These are phyloP conservation scores for Seira ritae DNA, from an alignment of 2,888 invertebrate species.

Conservation along the genomic window DNA sequence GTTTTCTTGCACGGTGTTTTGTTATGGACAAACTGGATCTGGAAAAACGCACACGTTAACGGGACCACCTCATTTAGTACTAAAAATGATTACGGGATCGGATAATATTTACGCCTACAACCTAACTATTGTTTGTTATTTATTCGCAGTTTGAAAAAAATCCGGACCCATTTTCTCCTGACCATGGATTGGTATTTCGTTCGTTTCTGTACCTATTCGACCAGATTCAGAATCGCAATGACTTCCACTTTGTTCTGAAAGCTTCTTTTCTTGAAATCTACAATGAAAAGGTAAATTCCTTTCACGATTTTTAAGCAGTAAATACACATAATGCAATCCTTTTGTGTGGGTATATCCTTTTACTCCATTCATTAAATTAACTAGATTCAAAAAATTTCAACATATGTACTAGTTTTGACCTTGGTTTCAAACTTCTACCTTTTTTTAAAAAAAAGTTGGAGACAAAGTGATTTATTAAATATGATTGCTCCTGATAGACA, in stretches of 20 bases:
- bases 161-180: constrained; percentile 82
- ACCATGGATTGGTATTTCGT: constrained; percentile 92
- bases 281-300: constrained; percentile 87
- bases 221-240: constrained; percentile 85
- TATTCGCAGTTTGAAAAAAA: constrained; percentile 80
- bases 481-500: too few relatives aligned
- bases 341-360: too few relatives aligned
- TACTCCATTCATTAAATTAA: too few relatives aligned
- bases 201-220: constrained; percentile 93
- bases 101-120: too few relatives aligned
- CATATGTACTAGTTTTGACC: too few relatives aligned
- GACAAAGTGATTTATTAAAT: too few relatives aligned
- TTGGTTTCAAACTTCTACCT: too few relatives aligned
- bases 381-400: too few relatives aligned
- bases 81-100: constrained; percentile 70
- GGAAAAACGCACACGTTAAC: constrained; percentile 97
- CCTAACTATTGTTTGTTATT: not conserved
- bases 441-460: too few relatives aligned
- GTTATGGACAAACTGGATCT: constrained; percentile 97
- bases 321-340: not conserved
- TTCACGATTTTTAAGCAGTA: not conserved
- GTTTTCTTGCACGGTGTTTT: constrained; percentile 94
- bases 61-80: constrained; percentile 90
- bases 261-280: constrained; percentile 97
- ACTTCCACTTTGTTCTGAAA: constrained; percentile 88